These are phyloP conservation scores for Heteractis magnifica DNA, from an alignment of 92 coral and sea anemone species.

Conservation along the genomic window DNA sequence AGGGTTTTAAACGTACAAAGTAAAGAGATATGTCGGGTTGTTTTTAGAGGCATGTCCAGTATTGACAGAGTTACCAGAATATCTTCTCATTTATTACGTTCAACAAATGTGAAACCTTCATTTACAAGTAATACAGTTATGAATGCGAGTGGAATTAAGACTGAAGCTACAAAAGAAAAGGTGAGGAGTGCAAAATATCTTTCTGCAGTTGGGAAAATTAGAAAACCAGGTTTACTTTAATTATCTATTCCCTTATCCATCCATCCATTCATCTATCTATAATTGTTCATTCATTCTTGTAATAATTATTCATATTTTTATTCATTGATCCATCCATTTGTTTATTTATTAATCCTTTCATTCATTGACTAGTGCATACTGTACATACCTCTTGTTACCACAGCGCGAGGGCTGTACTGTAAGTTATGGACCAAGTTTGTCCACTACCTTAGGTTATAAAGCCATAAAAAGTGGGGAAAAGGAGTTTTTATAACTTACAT, in stretches of 20 bases:
- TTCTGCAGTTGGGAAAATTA: too few relatives aligned
- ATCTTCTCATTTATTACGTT: not conserved
- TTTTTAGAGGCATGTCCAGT: not conserved
- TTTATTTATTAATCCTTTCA: not conserved
- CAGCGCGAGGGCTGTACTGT: too few relatives aligned
- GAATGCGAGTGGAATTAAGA: not conserved
- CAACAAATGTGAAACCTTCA: not conserved
- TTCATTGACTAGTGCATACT: not conserved
- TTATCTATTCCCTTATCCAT: not conserved
- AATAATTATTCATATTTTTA: too few relatives aligned
- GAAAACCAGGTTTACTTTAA: too few relatives aligned
- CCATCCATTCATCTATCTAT: not conserved
- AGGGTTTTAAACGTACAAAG: not conserved
- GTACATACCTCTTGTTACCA: too few relatives aligned
- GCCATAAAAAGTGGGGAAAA: too few relatives aligned
- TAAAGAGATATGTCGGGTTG: not conserved
- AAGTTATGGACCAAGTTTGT: too few relatives aligned
- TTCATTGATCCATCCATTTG: not conserved
- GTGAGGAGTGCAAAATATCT: not conserved
- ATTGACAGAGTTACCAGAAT: not conserved
- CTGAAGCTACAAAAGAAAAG: slow-evolving; percentile 1
- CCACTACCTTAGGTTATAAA: too few relatives aligned
- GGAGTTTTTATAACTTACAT: too few relatives aligned
- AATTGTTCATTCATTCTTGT: not conserved
- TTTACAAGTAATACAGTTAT: not conserved